Base-by-base conservation (phyloP, 2,888 invertebrate species). In the Perizoma affinitatum region DNA sequence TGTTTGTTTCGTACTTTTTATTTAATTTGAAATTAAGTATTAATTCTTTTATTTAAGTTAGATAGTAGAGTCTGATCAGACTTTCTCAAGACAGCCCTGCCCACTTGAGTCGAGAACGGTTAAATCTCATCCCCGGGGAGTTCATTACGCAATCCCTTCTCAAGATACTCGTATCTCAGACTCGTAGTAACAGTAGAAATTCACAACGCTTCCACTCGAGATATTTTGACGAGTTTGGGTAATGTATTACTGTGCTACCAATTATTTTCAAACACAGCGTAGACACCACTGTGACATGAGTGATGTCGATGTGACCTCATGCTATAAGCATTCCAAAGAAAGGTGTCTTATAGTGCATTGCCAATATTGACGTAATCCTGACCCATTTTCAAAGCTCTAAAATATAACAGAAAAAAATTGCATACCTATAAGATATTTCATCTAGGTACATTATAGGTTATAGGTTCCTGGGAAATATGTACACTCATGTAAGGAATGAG, bases 81-180 rank as follows among this genome's bases (percentile, higher is more conserved):
- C 22, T 54, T 47, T 54, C 58, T 58, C 11, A 47, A 61, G 55
- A 48, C 56, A 61, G 38, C 49, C 52, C 52, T 52, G 61, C 45
- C 54, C 46, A 54, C 36, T 38, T 34, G 57, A 33, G 54, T 41
- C 47, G 47, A 46, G 57, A 48, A 56, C 57, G 53, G 54, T 52
- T 61, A 51, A 65, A 68, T 70, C 61, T 66, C 62, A 59, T 69
- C 68, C 64, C 66, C 9, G 6, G 66, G 60, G 75, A 68, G 65
- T 62, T 73, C 69, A 69, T 73, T 75, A 75, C 64, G 42, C 54
- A 46, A 52, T 60, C 62, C 56, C 59, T 34, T 50, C 54, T 62
- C 50, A 40, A 54, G 54, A 57, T 46, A 61, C 41, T 33, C 10
- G 53, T 36, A 48, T 61, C 50, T 46, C 35, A 52, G 49, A 46